These are phyloP conservation scores for Strigamia maritima DNA, from an alignment of 2,888 invertebrate species.

Conservation along the genomic window DNA sequence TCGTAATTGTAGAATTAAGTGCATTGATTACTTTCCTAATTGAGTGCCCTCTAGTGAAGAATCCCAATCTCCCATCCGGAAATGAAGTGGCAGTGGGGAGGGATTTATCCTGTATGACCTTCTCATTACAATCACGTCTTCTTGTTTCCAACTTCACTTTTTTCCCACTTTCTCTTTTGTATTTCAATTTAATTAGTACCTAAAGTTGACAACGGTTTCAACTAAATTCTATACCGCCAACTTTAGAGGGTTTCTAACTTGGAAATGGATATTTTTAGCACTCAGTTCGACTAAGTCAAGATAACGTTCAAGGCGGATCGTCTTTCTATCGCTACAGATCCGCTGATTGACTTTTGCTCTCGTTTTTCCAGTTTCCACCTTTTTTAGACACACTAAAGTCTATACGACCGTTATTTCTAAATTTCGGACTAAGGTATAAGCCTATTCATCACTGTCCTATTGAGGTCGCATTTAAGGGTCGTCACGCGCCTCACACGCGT, in stretches of 20 bases:
- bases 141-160: neutral
- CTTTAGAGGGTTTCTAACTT: neutral
- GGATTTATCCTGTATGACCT: constrained; percentile 9
- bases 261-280: neutral
- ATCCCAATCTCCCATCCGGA: constrained; percentile 15
- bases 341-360: neutral
- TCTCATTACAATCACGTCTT: constrained; percentile 10
- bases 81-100: constrained; percentile 4
- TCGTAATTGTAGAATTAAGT: constrained; percentile 10
- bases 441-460: neutral
- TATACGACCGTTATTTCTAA: too few relatives aligned
- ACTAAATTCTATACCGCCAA: neutral
- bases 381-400: too few relatives aligned
- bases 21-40: constrained; percentile 15
- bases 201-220: neutral
- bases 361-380: neutral
- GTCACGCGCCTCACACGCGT: neutral
- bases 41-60: constrained; percentile 10
- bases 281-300: neutral
- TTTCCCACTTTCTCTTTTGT: neutral
- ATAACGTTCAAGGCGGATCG: neutral
- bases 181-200: constrained; percentile 1
- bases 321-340: neutral
- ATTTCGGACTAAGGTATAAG: neutral
- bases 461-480: neutral